Evolutionary conservation across 2,797 vertebrate genomes (phyloP).

Genomic region (Alectoris magna): DNA sequence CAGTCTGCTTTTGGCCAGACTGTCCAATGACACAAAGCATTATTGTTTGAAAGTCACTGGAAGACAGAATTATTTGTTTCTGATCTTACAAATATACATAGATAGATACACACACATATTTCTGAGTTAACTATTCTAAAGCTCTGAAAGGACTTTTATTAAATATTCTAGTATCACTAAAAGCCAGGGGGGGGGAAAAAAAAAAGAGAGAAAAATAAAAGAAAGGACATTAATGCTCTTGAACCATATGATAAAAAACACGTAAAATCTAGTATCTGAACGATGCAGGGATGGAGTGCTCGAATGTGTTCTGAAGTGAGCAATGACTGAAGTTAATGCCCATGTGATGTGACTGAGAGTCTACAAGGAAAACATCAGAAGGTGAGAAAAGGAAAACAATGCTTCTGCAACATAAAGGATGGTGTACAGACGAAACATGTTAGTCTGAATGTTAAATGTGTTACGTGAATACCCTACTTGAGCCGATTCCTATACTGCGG

Average conservation of each 20-base stretch:
- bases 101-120: background rate
- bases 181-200: background rate
- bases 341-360: constrained; percentile 17
- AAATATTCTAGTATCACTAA: background rate
- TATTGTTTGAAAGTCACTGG: background rate
- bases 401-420: constrained; percentile 15
- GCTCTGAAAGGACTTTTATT: background rate
- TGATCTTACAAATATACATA: background rate
- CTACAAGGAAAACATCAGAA: constrained; percentile 51
- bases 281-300: background rate
- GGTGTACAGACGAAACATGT: constrained; percentile 19
- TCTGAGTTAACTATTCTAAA: background rate
- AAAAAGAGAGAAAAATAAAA: background rate
- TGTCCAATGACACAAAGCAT: background rate
- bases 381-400: constrained; percentile 52
- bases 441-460: constrained; percentile 19
- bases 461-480: background rate
- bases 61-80: background rate
- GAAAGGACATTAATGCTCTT: background rate
- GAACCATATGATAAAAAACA: background rate
- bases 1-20: background rate
- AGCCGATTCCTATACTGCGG: constrained; percentile 23
- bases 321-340: constrained; percentile 44
- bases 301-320: constrained; percentile 20
- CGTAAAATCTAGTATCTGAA: constrained; percentile 5